These are phyloP conservation scores for Harpalus rubripes DNA, from an alignment of 2,888 invertebrate genomes.

Conservation along the genomic window DNA sequence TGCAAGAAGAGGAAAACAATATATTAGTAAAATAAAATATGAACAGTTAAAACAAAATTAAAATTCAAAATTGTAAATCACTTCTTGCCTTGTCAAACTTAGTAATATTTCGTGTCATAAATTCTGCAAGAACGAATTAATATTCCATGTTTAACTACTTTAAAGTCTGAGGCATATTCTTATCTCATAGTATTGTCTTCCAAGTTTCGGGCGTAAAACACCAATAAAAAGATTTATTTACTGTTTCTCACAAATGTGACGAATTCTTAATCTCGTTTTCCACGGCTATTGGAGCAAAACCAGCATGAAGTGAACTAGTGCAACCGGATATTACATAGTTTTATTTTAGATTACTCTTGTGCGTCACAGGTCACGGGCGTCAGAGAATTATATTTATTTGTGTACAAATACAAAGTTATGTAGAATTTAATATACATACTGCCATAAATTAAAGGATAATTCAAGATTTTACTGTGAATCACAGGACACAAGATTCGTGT, in stretches of 20 bases:
- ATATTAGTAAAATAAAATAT: too few species aligned
- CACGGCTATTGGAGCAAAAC: background rate
- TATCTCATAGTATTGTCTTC: too few species aligned
- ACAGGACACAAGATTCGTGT: background rate
- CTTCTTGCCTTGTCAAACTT: too few species aligned
- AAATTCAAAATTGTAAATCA: too few species aligned
- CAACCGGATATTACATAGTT: conserved; percentile 59
- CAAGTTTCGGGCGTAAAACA: background rate
- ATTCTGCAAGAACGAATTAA: too few species aligned
- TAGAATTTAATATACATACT: conserved; percentile 9
- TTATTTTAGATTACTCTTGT: conserved; percentile 61
- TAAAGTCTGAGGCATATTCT: too few species aligned
- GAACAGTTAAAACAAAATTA: too few species aligned
- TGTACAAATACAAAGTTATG: conserved; percentile 48
- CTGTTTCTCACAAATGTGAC: background rate
- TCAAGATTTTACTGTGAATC: conserved; percentile 7
- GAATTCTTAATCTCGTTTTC: background rate
- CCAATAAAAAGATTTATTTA: background rate
- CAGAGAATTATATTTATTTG: conserved; percentile 52
- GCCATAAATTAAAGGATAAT: conserved; percentile 50
- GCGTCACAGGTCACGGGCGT: conserved; percentile 58
- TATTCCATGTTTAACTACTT: too few species aligned
- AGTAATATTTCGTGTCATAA: too few species aligned
- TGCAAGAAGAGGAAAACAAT: too few species aligned
- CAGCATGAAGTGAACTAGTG: conserved; percentile 27